Percentiles rank a stretch among this genome's conserved stretches.
Conservation (phyloP, 1,140 invertebrate genomes). For the Colletes latitarsis region DNA sequence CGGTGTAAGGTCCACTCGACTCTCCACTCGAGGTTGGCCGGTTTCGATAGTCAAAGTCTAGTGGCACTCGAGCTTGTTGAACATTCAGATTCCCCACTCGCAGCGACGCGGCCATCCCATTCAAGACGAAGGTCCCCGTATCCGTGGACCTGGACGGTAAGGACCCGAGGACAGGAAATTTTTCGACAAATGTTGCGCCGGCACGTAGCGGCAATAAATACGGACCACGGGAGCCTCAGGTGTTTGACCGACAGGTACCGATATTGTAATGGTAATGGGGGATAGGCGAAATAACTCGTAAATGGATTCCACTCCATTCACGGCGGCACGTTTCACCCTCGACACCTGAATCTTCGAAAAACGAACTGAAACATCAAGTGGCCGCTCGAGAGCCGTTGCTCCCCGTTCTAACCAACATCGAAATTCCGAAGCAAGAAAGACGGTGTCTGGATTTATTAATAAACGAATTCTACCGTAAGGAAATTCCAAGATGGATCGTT, state of each 20-base stretch:
- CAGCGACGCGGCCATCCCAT: neutral
- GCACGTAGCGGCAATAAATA: conserved; percentile 77
- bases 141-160: no score
- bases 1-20: conserved; percentile 10
- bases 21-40: conserved; percentile 9
- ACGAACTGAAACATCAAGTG: conserved; percentile 37
- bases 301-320: conserved; percentile 73
- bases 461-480: no score
- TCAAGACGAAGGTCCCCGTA: neutral
- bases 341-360: conserved; percentile 43
- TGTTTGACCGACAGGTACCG: conserved; percentile 71
- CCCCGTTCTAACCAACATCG: neutral
- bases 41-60: conserved; percentile 23
- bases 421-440: no score
- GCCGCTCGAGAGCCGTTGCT: neutral
- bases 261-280: conserved; percentile 77
- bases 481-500: no score
- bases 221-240: conserved; percentile 47
- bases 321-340: conserved; percentile 71
- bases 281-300: conserved; percentile 68
- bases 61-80: conserved; percentile 7
- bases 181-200: conserved; percentile 61
- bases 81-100: conserved; percentile 1
- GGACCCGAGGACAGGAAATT: neutral
- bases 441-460: no score